Conservation (phyloP, 2,888 invertebrate genomes). For the Apodemia mormo region DNA sequence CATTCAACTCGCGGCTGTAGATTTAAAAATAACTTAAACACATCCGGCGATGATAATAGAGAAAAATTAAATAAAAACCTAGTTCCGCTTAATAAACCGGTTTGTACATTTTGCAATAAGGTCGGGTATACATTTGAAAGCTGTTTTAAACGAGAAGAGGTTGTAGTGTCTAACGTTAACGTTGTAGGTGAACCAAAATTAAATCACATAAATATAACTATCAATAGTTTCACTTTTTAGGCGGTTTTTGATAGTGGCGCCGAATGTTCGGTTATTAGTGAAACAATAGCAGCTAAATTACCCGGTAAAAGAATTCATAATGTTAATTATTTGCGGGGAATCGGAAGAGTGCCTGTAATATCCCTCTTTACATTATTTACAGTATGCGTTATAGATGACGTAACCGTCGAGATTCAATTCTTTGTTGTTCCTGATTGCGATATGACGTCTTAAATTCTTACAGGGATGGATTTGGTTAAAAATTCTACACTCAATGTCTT, state of each 20-base stretch:
- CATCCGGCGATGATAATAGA: neutral
- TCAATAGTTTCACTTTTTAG: constrained; percentile 27
- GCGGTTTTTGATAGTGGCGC: constrained; percentile 45
- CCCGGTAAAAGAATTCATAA: constrained; percentile 34
- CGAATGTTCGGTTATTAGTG: constrained; percentile 42
- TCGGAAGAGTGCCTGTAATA: constrained; percentile 26
- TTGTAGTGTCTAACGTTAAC: constrained; percentile 39
- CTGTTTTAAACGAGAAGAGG: constrained; percentile 38
- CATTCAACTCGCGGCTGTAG: constrained; percentile 17
- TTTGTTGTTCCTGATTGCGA: constrained; percentile 27
- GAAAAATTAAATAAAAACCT: neutral
- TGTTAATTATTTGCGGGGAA: constrained; percentile 29
- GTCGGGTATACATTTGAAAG: constrained; percentile 39
- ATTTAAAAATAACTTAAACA: neutral
- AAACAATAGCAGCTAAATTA: constrained; percentile 38
- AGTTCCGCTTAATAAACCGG: neutral
- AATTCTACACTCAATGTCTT: constrained; percentile 25
- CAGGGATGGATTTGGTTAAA: constrained; percentile 27
- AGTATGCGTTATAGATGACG: constrained; percentile 24
- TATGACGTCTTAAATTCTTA: constrained; percentile 25
- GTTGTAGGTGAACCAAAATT: constrained; percentile 31
- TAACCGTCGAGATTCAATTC: constrained; percentile 27
- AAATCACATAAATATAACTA: constrained; percentile 26
- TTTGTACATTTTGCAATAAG: constrained; percentile 38
- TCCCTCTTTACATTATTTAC: constrained; percentile 21